A percentile compares a stretch with the other conserved stretches of the same genome.
phyloP scores from a whole-genome alignment of 2,113 vertebrate species.

The Pomatorhinus ruficollis region DNA sequence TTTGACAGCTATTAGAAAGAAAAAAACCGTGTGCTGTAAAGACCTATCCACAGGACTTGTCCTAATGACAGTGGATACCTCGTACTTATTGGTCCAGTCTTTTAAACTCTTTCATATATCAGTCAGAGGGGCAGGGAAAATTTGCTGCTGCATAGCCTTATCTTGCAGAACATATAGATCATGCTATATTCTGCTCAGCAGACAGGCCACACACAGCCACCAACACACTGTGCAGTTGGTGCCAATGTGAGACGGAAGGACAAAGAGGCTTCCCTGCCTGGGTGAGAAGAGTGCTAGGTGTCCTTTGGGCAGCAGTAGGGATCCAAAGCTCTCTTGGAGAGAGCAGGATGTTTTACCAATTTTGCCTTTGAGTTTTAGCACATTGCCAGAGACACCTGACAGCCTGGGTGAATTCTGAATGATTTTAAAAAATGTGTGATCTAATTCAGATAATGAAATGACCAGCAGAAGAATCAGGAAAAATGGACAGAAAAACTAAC shows the following conservation, averaged over 20 bases:
- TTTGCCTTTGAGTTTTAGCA: not conserved
- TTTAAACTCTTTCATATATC: not conserved
- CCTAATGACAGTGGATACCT: not conserved
- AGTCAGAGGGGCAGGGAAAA: not conserved
- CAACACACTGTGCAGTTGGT: accelerated
- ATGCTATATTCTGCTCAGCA: accelerated
- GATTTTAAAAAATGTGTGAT: not conserved
- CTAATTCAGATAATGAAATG: not conserved
- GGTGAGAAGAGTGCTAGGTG: no score
- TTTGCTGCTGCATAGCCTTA: not conserved
- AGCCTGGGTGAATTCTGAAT: not conserved
- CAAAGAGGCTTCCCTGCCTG: accelerated
- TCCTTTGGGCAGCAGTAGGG: accelerated
- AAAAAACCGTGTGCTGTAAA: not conserved
- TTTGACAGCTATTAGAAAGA: not conserved
- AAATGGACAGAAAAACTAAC: not conserved
- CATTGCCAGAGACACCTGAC: accelerated
- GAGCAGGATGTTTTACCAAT: not conserved
- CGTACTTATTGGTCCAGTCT: not conserved
- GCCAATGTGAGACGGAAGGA: accelerated
- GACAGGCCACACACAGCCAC: not conserved
- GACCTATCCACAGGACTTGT: not conserved
- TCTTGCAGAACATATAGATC: not conserved
- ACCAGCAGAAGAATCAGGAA: not conserved
- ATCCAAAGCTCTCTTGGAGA: not conserved